Evolutionary conservation across 2,113 vertebrate genomes (phyloP).

Genomic region (Tylochromis polylepis): DNA sequence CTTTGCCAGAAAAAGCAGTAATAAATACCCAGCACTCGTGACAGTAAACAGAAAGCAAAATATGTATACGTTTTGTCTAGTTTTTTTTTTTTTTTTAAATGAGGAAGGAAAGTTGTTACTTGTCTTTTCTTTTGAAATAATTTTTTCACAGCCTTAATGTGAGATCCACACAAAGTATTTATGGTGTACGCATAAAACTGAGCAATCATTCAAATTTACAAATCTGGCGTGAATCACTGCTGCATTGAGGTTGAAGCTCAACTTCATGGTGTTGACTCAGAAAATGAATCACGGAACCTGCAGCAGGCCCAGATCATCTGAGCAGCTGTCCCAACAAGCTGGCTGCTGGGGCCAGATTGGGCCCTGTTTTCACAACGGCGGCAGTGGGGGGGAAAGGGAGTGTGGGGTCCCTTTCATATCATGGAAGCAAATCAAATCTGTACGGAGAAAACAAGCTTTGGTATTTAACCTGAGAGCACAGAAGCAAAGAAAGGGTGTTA

Average conservation of each 20-base stretch:
- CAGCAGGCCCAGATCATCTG: constrained; percentile 66
- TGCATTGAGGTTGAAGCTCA: constrained; percentile 14
- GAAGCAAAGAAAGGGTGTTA: constrained; percentile 13
- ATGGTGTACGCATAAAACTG: neutral
- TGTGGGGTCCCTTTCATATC: constrained; percentile 18
- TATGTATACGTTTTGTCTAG: neutral
- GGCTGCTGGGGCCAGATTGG: constrained; percentile 37
- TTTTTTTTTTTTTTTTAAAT: too few species aligned
- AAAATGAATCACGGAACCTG: constrained; percentile 71
- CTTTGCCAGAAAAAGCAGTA: neutral
- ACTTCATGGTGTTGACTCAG: constrained; percentile 67
- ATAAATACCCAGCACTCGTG: neutral
- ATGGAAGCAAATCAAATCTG: constrained; percentile 22
- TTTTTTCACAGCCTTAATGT: neutral
- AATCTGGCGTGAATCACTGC: constrained; percentile 45
- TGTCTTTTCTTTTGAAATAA: neutral
- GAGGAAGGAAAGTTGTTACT: neutral
- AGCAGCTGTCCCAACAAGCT: constrained; percentile 78
- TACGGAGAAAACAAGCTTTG: constrained; percentile 40
- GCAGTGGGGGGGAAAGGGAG: neutral
- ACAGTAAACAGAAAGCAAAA: neutral
- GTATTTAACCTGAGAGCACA: constrained; percentile 34
- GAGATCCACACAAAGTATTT: neutral
- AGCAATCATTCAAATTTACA: constrained; percentile 14
- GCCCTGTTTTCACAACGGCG: constrained; percentile 41